Base-by-base conservation (phyloP, 2,797 vertebrate genomes). In the Gymnoscopelus braueri region DNA sequence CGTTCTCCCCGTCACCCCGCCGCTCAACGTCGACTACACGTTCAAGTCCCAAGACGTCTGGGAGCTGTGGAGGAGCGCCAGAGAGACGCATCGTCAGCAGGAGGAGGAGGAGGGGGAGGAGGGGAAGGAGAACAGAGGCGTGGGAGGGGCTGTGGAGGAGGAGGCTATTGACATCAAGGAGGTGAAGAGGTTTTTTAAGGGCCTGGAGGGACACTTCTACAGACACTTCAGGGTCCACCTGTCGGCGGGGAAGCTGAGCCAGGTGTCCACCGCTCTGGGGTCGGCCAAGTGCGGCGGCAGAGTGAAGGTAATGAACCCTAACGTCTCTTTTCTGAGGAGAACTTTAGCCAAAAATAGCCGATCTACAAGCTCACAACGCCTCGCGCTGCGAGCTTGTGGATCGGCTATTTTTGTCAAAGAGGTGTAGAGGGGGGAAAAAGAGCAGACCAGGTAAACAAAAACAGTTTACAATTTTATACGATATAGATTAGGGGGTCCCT, bases 281-380 rank as follows among this genome's bases (percentile, higher is more conserved):
- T 94, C 95, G 0, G 96, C 94, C 67, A 95, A 95, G 75, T 83
- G 83, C 65, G 90, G 87, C 54, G 96, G 97, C 24, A 94, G 86
- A 78, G 90, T 99, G 77, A 98, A 98, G 97, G 98, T 99, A 90
- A 11, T 19, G 19, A n/a, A n/a, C n/a, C n/a, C n/a, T n/a, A n/a
- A n/a, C n/a, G n/a, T n/a, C n/a, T n/a, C n/a, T n/a, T n/a, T n/a
- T n/a, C n/a, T n/a, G n/a, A n/a, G n/a, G n/a, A n/a, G n/a, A n/a
- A n/a, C n/a, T n/a, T n/a, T n/a, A n/a, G n/a, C n/a, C n/a, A n/a
- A n/a, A n/a, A n/a, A n/a, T n/a, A n/a, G n/a, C n/a, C n/a, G n/a
- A n/a, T n/a, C n/a, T n/a, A n/a, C n/a, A n/a, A n/a, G n/a, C n/a
- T n/a, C n/a, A n/a, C n/a, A n/a, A n/a, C n/a, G n/a, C n/a, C n/a